Base-by-base conservation (phyloP, 2,888 invertebrate genomes). In the Osedax fenrisi region DNA sequence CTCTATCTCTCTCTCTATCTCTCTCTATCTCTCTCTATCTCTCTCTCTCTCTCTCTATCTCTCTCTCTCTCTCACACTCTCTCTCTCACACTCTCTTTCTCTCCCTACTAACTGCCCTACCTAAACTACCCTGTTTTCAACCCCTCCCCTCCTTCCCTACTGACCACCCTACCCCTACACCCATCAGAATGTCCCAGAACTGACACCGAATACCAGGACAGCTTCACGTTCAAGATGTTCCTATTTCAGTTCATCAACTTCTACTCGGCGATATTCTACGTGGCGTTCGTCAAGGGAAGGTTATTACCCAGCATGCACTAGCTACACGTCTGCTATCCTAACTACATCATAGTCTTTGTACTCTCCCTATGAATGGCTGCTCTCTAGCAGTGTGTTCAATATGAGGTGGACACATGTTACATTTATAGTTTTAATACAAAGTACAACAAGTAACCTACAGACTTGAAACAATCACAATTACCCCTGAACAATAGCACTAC, bases 231-330 rank as follows among this genome's bases (percentile, higher is more conserved):
- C 69, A 80, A 80, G 75, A 77, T 80, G 77, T 80, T 79, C 75
- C 76, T 80, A 21, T 80, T 80, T 76, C 79, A 80, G 74, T 80
- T 80, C 76, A 78, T 81, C 73, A 81, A 81, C 76, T 80, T 78
- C 77, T 81, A 80, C 74, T 76, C 79, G 13, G 75, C 80, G 24
- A 78, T 81, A 73, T 78, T 80, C 73, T 81, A 81, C 75, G 80
- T 81, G 26, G 80, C 80, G 1, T 80, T 80, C 75, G 79, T 80
- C 78, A 80, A 80, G 74, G 80, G 80, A 27, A 77, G 79, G 79
- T 79, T 21, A 69, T 77, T 78, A 41, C 17, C 41, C n/a, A n/a
- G n/a, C n/a, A n/a, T n/a, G n/a, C n/a, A n/a, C n/a, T n/a, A n/a
- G n/a, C n/a, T n/a, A n/a, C n/a, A n/a, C n/a, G n/a, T n/a, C n/a